Evolutionary conservation across 2,113 vertebrate genomes (phyloP), one percentile per base, ranked within the genome.

Genomic region (Heloderma charlesbogerti): DNA sequence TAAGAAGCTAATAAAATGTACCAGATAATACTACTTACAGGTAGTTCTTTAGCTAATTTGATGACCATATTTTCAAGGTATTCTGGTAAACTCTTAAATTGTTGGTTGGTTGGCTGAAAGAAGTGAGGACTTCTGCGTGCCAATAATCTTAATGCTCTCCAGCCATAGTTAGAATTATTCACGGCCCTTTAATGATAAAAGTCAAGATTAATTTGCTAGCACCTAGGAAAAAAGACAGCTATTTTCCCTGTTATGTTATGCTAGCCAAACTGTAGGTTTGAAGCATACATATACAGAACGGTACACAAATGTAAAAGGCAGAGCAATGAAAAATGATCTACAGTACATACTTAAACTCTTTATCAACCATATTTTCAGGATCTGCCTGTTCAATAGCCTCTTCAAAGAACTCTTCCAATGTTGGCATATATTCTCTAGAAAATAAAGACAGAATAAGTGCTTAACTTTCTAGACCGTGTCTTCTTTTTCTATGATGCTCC

Each of bases 21-120:
- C 15, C 89, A 34, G 22, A 86, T 43, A 84, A 15, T 88, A 84
- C 31, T 94, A 98, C 98, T 98, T 95, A 99, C 99, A 93, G 99
- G 99, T 85, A 99, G 97, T 88, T 99, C 99, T 97, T 99, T 99
- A 92, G 99, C 99, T 97, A 99, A 96, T 93, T 99, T 99, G 98
- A 99, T 99, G 93, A 99, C 99, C 99, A 99, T 99, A 94, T 98
- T 99, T 97, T 99, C 99, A 6, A 99, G 97, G 93, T 99, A 99
- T 45, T 99, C 99, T 9, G 99, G 99, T 94, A 99, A 97, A 95
- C 99, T 99, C 96, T 99, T 99, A 96, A 99, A 99, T 15, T 99
- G 99, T 93, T 99, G 99, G 92, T 99, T 99, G 51, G 99, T 99
- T 78, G 99, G 99, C 92, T 99, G 99, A 95, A 99, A 99, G 95